Conservation (phyloP, 2,113 vertebrate genomes). For the Sorex araneus region DNA sequence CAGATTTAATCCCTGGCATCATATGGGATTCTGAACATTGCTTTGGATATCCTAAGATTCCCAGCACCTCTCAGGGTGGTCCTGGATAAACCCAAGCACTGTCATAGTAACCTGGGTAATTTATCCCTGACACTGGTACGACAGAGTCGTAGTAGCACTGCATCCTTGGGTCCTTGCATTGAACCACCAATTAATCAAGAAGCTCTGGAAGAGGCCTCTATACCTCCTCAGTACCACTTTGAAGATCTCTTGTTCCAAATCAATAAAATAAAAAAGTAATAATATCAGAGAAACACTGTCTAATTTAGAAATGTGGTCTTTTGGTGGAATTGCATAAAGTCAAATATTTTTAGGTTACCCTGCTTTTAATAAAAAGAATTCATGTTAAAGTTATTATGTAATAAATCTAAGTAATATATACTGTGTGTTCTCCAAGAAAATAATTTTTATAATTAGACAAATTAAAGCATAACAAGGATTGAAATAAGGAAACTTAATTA, state of each 20-base stretch:
- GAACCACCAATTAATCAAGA: too few relatives aligned
- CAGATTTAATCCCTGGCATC: too few relatives aligned
- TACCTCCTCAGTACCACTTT: not conserved
- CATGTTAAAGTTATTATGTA: not conserved
- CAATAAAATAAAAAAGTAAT: not conserved
- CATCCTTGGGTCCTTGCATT: too few relatives aligned
- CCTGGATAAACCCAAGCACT: too few relatives aligned
- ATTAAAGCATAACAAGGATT: not conserved
- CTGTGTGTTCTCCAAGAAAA: not conserved
- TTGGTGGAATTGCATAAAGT: not conserved
- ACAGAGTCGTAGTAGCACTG: too few relatives aligned
- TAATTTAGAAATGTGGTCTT: not conserved
- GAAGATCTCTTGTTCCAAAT: too few relatives aligned
- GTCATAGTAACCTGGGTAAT: too few relatives aligned
- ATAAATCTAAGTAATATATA: conserved; percentile 49
- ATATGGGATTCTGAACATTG: too few relatives aligned
- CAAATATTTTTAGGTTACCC: not conserved
- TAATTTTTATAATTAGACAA: conserved; percentile 32
- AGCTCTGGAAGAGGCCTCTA: too few relatives aligned
- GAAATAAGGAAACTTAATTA: not conserved
- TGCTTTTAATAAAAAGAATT: conserved; percentile 46
- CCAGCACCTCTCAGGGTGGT: too few relatives aligned
- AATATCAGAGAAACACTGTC: not conserved
- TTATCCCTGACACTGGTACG: too few relatives aligned
- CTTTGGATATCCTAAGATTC: too few relatives aligned